Evolutionary conservation across 2,888 invertebrate species (phyloP).

Genomic region (Drosophila hawaiiensis): DNA sequence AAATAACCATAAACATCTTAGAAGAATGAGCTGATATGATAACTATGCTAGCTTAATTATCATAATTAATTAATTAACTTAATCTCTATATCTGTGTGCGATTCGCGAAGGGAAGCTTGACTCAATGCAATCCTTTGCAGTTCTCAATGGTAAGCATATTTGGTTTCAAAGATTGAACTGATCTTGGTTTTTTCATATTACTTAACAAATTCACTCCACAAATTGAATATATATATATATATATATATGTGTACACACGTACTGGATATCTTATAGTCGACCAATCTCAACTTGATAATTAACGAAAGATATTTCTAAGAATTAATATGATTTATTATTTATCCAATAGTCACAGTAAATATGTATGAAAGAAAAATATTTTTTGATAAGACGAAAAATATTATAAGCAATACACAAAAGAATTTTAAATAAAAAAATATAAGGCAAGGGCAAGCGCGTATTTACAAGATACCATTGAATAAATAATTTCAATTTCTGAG

Average conservation of each 20-base stretch:
- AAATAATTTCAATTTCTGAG: not conserved
- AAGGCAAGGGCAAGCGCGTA: not conserved
- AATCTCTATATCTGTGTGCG: not conserved
- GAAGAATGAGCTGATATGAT: conserved; percentile 16
- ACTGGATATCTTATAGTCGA: not conserved
- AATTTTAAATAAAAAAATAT: not conserved
- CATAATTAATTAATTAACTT: no score
- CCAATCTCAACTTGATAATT: not conserved
- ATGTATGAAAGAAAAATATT: not conserved
- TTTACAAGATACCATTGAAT: conserved; percentile 4
- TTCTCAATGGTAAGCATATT: not conserved
- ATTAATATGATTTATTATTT: not conserved
- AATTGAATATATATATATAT: not conserved
- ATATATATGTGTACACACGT: not conserved
- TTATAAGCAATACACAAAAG: not conserved
- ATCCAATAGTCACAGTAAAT: not conserved
- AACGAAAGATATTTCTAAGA: not conserved
- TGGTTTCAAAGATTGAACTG: not conserved
- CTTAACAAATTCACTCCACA: not conserved
- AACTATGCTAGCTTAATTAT: no score
- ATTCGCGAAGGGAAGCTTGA: not conserved
- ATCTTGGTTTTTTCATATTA: not conserved
- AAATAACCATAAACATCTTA: conserved; percentile 3
- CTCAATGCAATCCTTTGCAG: not conserved
- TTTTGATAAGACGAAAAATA: not conserved